A percentile compares a stretch with the other conserved stretches of the same genome.
These are phyloP conservation scores for Adelges cooleyi DNA, from an alignment of 1,140 invertebrate species.

Conservation along the genomic window DNA sequence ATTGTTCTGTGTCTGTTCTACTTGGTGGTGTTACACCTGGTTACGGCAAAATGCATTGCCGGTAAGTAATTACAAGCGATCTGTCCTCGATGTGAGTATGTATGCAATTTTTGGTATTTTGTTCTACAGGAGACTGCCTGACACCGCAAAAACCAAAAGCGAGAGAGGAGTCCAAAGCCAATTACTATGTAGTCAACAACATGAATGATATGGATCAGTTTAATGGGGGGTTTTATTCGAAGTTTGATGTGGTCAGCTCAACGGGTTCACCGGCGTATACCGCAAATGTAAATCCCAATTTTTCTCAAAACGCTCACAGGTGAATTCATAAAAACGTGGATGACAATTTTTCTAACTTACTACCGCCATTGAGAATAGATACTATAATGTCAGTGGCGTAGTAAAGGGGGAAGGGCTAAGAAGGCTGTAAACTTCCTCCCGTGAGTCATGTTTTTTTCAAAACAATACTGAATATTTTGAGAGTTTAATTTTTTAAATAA, in stretches of 20 bases:
- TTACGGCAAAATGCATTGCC: not conserved
- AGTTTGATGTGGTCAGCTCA: not conserved
- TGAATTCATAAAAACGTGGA: no score
- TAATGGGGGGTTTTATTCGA: not conserved
- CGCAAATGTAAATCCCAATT: not conserved
- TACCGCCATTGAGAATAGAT: no score
- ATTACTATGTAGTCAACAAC: not conserved
- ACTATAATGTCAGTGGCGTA: no score
- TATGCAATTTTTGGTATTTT: not conserved
- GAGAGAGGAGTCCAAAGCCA: not conserved
- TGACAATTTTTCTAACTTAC: no score
- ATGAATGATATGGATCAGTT: not conserved
- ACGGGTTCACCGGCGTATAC: not conserved
- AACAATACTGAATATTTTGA: no score
- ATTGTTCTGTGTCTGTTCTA: constrained; percentile 7
- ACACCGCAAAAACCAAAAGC: not conserved
- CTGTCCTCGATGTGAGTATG: not conserved
- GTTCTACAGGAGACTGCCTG: not conserved
- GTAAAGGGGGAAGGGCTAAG: no score
- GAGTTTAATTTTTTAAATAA: no score
- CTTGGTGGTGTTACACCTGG: not conserved
- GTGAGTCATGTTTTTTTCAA: no score
- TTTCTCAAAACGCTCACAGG: no score
- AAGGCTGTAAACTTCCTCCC: no score
- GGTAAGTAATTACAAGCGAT: not conserved